Conservation (phyloP, 2,113 vertebrate genomes). For the Lophius piscatorius region DNA sequence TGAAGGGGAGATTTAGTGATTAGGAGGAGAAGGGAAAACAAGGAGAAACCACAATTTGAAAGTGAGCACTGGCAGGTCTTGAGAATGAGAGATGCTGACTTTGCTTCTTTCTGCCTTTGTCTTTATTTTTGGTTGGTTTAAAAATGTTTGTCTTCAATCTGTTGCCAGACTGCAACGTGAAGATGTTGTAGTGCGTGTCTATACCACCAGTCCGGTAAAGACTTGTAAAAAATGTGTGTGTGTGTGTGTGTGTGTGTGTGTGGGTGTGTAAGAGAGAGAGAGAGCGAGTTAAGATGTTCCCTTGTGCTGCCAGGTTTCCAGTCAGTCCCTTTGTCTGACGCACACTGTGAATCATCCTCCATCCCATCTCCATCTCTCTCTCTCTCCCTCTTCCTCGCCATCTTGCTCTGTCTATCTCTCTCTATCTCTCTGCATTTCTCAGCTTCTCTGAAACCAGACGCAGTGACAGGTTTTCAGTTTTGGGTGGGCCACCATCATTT, state of each 20-base stretch:
- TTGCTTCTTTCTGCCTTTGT: constrained; percentile 41
- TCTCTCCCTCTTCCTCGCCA: constrained; percentile 13
- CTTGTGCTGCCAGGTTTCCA: constrained; percentile 59
- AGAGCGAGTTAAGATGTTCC: constrained; percentile 67
- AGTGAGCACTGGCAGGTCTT: constrained; percentile 17
- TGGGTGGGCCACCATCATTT: too few relatives aligned
- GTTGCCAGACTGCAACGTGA: constrained; percentile 6
- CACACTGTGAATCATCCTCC: constrained; percentile 74
- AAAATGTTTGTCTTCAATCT: constrained; percentile 16
- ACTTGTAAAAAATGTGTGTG: constrained; percentile 27
- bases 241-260: constrained; percentile 19
- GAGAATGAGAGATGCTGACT: constrained; percentile 49
- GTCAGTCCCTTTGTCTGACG: constrained; percentile 71
- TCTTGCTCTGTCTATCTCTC: constrained; percentile 28
- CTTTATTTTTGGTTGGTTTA: constrained; percentile 36
- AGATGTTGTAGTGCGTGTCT: constrained; percentile 1
- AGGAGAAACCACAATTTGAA: constrained; percentile 1
- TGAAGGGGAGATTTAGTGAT: constrained; percentile 10
- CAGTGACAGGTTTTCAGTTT: too few relatives aligned
- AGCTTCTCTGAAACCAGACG: too few relatives aligned
- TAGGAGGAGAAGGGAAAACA: not conserved
- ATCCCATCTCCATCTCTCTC: constrained; percentile 37
- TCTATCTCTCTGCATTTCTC: constrained; percentile 13
- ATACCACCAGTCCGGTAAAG: constrained; percentile 7
- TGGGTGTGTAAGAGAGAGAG: constrained; percentile 21